Percentiles rank a stretch among this genome's conserved stretches.
Evolutionary conservation across 2,888 invertebrate species (phyloP).

Genomic region (Microctonus brassicae): DNA sequence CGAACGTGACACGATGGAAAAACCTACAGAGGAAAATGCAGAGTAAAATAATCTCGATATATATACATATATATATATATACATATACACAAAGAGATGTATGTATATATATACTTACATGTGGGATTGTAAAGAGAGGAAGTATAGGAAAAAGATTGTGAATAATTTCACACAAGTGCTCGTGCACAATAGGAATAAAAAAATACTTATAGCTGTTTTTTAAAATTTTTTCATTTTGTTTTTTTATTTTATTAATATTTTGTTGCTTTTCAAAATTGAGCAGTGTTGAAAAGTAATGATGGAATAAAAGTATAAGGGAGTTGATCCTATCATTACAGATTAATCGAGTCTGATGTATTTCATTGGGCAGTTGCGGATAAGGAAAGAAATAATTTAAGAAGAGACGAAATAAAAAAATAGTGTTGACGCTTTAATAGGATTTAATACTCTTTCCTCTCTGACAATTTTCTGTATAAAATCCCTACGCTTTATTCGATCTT

Average conservation of each 20-base stretch:
- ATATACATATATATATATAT: background rate
- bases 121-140: too few species aligned
- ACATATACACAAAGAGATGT: too few species aligned
- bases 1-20: background rate
- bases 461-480: background rate
- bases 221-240: too few species aligned
- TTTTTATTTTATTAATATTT: too few species aligned
- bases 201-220: too few species aligned
- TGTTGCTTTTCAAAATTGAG: too few species aligned
- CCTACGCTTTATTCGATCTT: background rate
- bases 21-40: background rate
- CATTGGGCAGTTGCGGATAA: background rate
- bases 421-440: background rate
- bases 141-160: background rate
- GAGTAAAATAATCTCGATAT: background rate
- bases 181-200: too few species aligned
- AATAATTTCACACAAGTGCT: background rate
- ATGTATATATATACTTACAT: too few species aligned
- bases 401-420: background rate
- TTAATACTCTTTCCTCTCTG: background rate
- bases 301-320: background rate
- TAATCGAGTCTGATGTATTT: conserved; percentile 8
- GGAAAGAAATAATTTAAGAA: background rate
- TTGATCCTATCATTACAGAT: background rate
- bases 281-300: too few species aligned